Evolutionary conservation across 2,113 vertebrate species (phyloP).

Genomic region (Macquaria ambigua): DNA sequence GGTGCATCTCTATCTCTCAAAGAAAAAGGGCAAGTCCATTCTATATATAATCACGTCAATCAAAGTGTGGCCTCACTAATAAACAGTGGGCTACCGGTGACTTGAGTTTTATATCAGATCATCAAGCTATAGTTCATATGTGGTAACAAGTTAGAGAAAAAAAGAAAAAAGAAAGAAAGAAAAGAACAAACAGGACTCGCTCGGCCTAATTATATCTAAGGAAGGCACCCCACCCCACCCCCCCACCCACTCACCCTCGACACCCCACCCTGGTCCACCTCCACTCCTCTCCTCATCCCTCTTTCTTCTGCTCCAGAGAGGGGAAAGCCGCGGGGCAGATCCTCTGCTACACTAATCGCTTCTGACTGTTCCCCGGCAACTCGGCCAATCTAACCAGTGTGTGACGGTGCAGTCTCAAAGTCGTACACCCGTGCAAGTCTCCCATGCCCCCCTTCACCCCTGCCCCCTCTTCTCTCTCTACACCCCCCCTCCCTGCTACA

Average conservation of each 20-base stretch:
- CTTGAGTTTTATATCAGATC: not conserved
- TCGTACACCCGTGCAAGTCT: constrained; percentile 86
- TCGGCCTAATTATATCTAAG: constrained; percentile 48
- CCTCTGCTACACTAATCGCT: constrained; percentile 95
- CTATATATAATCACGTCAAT: not conserved
- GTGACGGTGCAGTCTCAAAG: constrained; percentile 90
- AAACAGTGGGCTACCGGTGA: not conserved
- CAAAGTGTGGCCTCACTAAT: not conserved
- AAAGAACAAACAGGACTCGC: constrained; percentile 5
- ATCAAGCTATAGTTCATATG: not conserved
- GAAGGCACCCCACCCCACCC: constrained; percentile 21
- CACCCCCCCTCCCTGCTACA: not conserved
- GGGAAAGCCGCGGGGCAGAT: constrained; percentile 93
- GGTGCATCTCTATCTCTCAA: not conserved
- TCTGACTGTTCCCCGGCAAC: constrained; percentile 98
- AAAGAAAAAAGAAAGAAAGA: constrained; percentile 13
- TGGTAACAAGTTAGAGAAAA: not conserved
- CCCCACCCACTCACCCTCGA: not conserved
- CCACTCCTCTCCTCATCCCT: constrained; percentile 49
- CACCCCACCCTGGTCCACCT: constrained; percentile 33
- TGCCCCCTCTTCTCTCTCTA: not conserved
- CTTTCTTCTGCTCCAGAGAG: constrained; percentile 87
- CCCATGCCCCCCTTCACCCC: constrained; percentile 75
- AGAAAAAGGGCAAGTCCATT: not conserved
- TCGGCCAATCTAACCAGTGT: constrained; percentile 91